Conservation (phyloP, 1,140 invertebrate species). For the Nylanderia fulva region DNA sequence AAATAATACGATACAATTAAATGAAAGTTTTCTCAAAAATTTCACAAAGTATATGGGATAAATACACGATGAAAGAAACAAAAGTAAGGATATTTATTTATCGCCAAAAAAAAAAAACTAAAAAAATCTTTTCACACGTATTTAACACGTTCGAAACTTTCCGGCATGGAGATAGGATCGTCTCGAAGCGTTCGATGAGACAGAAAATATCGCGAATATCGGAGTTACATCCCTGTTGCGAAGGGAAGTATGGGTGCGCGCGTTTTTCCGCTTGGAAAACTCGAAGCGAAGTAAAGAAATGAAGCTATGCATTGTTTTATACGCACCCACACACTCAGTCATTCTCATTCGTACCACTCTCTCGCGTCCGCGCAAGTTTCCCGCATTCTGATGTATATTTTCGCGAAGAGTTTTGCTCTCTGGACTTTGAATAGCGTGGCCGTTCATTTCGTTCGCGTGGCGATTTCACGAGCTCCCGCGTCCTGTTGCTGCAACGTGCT, state of each 20-base stretch:
- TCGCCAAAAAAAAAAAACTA: not conserved
- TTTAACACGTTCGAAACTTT: slow-evolving; percentile 43
- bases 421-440: slow-evolving; percentile 18
- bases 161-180: slow-evolving; percentile 13
- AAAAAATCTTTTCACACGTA: slow-evolving; percentile 10
- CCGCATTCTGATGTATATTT: not conserved
- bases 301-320: slow-evolving; percentile 50
- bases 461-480: not conserved
- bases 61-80: not conserved
- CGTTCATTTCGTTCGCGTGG: slow-evolving; percentile 1
- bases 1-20: not conserved
- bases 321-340: slow-evolving; percentile 1
- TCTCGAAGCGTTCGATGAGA: slow-evolving; percentile 32
- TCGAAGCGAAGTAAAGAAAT: slow-evolving; percentile 59
- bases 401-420: slow-evolving; percentile 13
- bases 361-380: slow-evolving; percentile 28
- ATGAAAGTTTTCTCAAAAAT: not conserved
- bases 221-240: slow-evolving; percentile 24
- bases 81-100: not conserved
- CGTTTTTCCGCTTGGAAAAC: slow-evolving; percentile 64
- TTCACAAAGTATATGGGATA: not conserved
- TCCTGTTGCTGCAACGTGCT: slow-evolving; percentile 50
- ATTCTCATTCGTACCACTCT: slow-evolving; percentile 11
- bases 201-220: slow-evolving; percentile 44
- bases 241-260: slow-evolving; percentile 8